Evolutionary conservation across 2,797 vertebrate species (phyloP), one percentile per base, ranked within the genome.

Genomic region (Rhynchotus rufescens): DNA sequence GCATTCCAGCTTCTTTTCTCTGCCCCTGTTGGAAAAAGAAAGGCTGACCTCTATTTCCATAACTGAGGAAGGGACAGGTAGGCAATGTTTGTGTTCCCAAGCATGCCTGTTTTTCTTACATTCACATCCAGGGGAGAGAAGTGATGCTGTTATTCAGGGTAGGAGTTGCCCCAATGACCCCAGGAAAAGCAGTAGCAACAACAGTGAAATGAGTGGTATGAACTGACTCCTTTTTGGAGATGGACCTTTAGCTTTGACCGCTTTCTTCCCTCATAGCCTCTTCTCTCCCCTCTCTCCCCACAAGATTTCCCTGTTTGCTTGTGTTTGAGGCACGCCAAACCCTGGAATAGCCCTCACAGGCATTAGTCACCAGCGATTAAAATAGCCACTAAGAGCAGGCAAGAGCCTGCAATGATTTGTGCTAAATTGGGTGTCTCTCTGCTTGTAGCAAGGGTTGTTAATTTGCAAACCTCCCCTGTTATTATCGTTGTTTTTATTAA

Each of bases 261-360:
- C 36, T 84, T 92, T 83, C 67, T 84, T 86, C 75, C 75, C 69
- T 91, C 62, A 6, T 49, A 51, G 49, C 44, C 66, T 92, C 74
- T 92, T 87, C 51, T 93, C 72, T 89, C 74, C 28, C 40, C 26
- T 75, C 52, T 49, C 47, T 73, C 65, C 61, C 71, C 68, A 54
- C 62, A 91, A 92, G 84, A 94, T 94, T 93, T 94, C 72, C 75
- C 62, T 89, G 36, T 57, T 92, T 94, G 84, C 49, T 79, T 86
- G 61, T 89, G 67, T 95, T 94, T 90, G 57, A 95, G 86, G 82
- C 92, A 87, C 51, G 38, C 93, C 92, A 96, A 95, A 92, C 86
- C 90, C 92, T 92, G 95, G 93, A 96, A 96, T 96, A 96, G 88
- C 86, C 93, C 92, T 95, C 90, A 56, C 93, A 96, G 92, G 93